phyloP scores from a whole-genome alignment of 2,797 vertebrate genomes.

The Melanotaenia parkinsoni region DNA sequence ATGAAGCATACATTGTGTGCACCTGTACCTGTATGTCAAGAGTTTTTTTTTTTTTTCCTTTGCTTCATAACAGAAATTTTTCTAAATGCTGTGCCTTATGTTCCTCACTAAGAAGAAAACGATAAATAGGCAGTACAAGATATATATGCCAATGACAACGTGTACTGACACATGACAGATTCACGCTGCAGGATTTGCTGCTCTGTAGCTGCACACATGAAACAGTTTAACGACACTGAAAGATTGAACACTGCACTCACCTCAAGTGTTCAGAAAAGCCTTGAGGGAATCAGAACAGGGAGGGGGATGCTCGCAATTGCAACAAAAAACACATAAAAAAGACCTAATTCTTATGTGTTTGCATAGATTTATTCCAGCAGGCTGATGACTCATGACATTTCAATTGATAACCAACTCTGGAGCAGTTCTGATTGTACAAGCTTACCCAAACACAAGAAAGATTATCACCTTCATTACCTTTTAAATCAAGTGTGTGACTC shows the following conservation, averaged over 20 bases:
- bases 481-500: slow-evolving; percentile 52
- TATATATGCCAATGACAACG: slow-evolving; percentile 60
- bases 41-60: not conserved
- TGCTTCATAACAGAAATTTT: slow-evolving; percentile 44
- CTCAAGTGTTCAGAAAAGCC: slow-evolving; percentile 49
- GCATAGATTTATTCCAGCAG: slow-evolving; percentile 49
- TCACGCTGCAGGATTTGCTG: slow-evolving; percentile 67
- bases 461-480: slow-evolving; percentile 43
- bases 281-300: slow-evolving; percentile 38
- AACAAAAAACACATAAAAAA: slow-evolving; percentile 8
- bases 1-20: slow-evolving; percentile 30
- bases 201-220: slow-evolving; percentile 38
- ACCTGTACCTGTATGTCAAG: slow-evolving; percentile 21
- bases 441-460: slow-evolving; percentile 25
- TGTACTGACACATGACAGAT: slow-evolving; percentile 64
- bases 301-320: slow-evolving; percentile 31
- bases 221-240: slow-evolving; percentile 70
- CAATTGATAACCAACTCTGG: slow-evolving; percentile 49
- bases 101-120: slow-evolving; percentile 35
- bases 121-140: slow-evolving; percentile 29
- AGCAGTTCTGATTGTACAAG: slow-evolving; percentile 27
- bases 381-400: slow-evolving; percentile 49
- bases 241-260: slow-evolving; percentile 54
- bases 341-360: slow-evolving; percentile 30
- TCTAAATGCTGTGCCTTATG: slow-evolving; percentile 29